Base-by-base conservation (phyloP, 1,140 invertebrate species). In the Cataglyphis hispanica region DNA sequence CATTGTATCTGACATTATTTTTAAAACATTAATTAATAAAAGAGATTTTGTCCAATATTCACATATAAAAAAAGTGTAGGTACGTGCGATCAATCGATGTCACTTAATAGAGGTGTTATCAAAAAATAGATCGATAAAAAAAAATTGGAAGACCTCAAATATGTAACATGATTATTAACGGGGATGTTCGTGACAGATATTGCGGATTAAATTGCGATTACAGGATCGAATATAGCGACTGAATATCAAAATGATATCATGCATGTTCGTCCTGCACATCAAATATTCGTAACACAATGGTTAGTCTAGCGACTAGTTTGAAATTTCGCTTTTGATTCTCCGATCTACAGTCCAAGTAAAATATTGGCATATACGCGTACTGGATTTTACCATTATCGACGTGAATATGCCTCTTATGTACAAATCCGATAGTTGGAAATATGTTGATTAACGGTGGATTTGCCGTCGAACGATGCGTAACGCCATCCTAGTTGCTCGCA, bases 61-160 rank as follows among this genome's bases (percentile, higher is more conserved):
- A 37, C 13, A 46, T 46, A 46, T 13, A 27, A 74, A 74, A 72
- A 58, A 58, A 34, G n/a, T 58, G 19, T 4, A 53, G 6, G 6
- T 50, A 50, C 4, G 16, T 19, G 46, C 46, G 40, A 43, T 43
- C 10, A 50, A 46, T 11, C 10, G 5, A 37, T 72, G 37, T 37
- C 37, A 74, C 58, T 74, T 58, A 58, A 7, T 58, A 53, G 22
- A n/a, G n/a, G 4, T 61, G 10, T 8, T 76, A 22, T 43, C 25
- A 19, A 76, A 63, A 76, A 76, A 11, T 43, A 6, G 37, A 58
- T 76, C 37, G 27, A 76, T 27, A 34, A 76, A 61, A 50, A 61
- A 50, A 76, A 61, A 43, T 8, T 76, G 13, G 6, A 2, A 31
- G 31, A 61, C 8, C 34, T 76, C 13, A 37, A 37, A 8, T n/a